These are phyloP conservation scores for Proisotoma minuta DNA, from an alignment of 2,888 invertebrate species.

Conservation along the genomic window DNA sequence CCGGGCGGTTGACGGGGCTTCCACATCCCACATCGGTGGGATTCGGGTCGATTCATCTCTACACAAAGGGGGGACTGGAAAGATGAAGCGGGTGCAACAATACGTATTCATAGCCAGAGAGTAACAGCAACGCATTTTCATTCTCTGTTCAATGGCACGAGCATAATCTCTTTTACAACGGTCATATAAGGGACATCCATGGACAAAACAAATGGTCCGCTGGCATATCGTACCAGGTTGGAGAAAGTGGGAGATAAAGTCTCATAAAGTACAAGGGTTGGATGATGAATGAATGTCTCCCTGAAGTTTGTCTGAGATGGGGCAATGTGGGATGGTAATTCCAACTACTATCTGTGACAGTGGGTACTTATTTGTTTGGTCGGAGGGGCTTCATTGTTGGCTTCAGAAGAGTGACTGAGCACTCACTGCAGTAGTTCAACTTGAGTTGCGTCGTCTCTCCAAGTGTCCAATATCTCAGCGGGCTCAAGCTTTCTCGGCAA, in stretches of 20 bases:
- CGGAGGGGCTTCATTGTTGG: too few relatives aligned
- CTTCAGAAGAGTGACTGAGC: too few relatives aligned
- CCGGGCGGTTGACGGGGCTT: neutral
- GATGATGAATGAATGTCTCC: too few relatives aligned
- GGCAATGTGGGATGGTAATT: too few relatives aligned
- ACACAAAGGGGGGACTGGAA: neutral
- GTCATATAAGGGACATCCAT: neutral
- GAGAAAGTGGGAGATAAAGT: too few relatives aligned
- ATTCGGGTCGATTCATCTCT: constrained; percentile 38
- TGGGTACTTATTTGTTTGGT: too few relatives aligned
- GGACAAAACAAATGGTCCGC: too few relatives aligned
- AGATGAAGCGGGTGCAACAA: constrained; percentile 8
- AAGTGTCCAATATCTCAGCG: constrained; percentile 1
- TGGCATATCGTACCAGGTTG: too few relatives aligned
- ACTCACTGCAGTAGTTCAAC: constrained; percentile 13
- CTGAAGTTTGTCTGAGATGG: too few relatives aligned
- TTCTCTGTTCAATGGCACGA: neutral
- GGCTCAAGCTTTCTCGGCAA: too few relatives aligned
- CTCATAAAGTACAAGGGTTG: too few relatives aligned
- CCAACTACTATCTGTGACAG: too few relatives aligned
- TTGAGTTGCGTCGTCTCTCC: constrained; percentile 12
- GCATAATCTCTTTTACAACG: neutral
- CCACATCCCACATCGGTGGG: constrained; percentile 31
- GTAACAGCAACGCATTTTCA: constrained; percentile 1
- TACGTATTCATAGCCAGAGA: constrained; percentile 5